Percentiles rank a stretch among this genome's conserved stretches.
Evolutionary conservation across 2,888 invertebrate species (phyloP).

Genomic region (Miltochrista miniata): DNA sequence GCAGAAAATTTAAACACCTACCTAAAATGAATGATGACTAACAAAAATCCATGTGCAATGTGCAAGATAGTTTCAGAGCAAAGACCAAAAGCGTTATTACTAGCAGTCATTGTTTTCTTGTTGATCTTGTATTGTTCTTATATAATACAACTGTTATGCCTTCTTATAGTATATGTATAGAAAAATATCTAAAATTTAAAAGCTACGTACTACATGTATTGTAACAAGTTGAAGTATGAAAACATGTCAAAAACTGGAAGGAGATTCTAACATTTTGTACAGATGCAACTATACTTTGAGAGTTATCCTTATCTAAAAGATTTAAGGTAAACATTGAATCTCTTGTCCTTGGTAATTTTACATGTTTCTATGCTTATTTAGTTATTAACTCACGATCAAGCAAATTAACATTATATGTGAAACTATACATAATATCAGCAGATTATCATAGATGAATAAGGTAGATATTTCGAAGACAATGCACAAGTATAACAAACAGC

Average conservation of each 20-base stretch:
- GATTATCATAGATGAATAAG: conserved; percentile 20
- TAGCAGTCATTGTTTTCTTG: conserved; percentile 48
- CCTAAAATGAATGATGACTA: no score
- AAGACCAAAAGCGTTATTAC: conserved; percentile 24
- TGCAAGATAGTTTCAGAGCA: conserved; percentile 1
- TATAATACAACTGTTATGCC: conserved; percentile 64
- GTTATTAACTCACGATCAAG: conserved; percentile 5
- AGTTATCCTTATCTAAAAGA: conserved; percentile 14
- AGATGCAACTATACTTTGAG: conserved; percentile 6
- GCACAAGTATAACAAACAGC: conserved; percentile 30
- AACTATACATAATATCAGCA: conserved; percentile 14
- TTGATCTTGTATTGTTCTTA: conserved; percentile 66
- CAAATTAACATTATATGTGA: conserved; percentile 10
- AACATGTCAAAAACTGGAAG: conserved; percentile 14
- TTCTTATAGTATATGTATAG: conserved; percentile 48
- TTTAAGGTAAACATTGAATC: conserved; percentile 7
- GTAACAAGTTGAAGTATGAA: conserved; percentile 13
- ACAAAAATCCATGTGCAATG: no score
- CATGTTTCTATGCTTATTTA: conserved; percentile 17
- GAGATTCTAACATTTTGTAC: conserved; percentile 6
- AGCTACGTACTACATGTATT: conserved; percentile 38
- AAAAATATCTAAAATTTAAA: conserved; percentile 39
- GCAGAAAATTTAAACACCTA: no score
- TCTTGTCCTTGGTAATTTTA: conserved; percentile 4
- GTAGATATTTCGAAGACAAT: conserved; percentile 22